Percentiles rank a stretch among this genome's conserved stretches.
Evolutionary conservation across 2,797 vertebrate genomes (phyloP).

Genomic region (Platalea minor): DNA sequence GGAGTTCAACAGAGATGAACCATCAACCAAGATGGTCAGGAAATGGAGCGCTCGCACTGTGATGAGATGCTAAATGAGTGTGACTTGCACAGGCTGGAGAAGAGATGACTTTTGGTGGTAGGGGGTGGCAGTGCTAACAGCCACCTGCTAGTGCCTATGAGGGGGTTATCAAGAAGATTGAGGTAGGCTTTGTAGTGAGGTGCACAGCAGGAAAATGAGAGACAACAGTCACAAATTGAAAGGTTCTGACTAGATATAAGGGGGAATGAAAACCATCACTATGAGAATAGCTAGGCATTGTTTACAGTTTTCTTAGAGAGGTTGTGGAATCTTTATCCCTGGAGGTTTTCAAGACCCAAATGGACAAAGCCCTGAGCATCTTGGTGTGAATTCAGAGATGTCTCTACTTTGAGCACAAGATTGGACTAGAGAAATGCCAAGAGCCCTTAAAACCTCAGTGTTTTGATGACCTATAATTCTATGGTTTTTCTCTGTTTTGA

Average conservation of each 20-base stretch:
- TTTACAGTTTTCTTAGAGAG: not conserved
- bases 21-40: no score
- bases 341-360: not conserved
- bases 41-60: not conserved
- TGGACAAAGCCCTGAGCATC: not conserved
- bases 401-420: not conserved
- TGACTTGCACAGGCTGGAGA: not conserved
- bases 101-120: not conserved
- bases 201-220: not conserved
- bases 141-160: not conserved
- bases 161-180: not conserved
- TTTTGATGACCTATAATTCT: not conserved
- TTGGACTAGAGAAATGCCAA: not conserved
- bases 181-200: not conserved
- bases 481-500: not conserved
- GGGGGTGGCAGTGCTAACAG: accelerated
- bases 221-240: not conserved
- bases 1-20: not conserved
- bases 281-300: not conserved
- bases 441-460: not conserved
- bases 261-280: not conserved
- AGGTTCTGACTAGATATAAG: not conserved
- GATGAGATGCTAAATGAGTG: not conserved
- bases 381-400: not conserved
- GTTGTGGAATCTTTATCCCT: not conserved